Percentiles rank a stretch among this genome's conserved stretches.
These are phyloP conservation scores for Anaspis maculata DNA, from an alignment of 2,888 invertebrate genomes.

Conservation along the genomic window DNA sequence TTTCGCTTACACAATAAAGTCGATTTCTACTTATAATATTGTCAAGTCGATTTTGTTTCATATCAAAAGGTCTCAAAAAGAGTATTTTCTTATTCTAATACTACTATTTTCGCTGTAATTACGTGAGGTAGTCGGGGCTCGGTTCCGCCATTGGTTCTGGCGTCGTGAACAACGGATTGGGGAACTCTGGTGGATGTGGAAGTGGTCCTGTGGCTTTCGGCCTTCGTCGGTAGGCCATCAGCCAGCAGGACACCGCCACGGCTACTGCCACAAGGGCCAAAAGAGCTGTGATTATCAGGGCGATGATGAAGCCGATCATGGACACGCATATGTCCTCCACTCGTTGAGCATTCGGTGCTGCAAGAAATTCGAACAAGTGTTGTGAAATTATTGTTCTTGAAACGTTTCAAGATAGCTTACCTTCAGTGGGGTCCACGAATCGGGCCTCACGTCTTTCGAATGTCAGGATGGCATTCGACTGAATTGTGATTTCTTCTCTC, in stretches of 20 bases:
- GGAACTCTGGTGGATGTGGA: conserved; percentile 92
- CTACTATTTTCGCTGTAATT: too few species aligned
- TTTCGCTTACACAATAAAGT: too few species aligned
- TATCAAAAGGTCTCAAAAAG: too few species aligned
- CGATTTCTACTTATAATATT: not conserved
- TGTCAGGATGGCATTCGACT: conserved; percentile 85
- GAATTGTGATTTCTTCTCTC: conserved; percentile 87
- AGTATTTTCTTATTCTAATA: too few species aligned
- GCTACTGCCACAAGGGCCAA: conserved; percentile 89
- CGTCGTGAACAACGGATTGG: conserved; percentile 84
- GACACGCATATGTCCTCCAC: conserved; percentile 87
- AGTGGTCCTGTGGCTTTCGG: conserved; percentile 83
- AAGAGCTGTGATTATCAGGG: conserved; percentile 83
- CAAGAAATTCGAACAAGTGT: conserved; percentile 22
- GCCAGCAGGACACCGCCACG: conserved; percentile 91
- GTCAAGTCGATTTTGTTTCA: conserved; percentile 17
- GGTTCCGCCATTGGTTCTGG: conserved; percentile 74
- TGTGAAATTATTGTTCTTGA: too few species aligned
- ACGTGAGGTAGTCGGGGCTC: conserved; percentile 70
- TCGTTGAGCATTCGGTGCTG: conserved; percentile 49
- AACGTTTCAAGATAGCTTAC: conserved; percentile 36
- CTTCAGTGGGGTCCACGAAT: conserved; percentile 69
- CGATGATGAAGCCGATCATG: conserved; percentile 86
- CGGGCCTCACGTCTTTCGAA: conserved; percentile 78
- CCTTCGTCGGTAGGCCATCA: conserved; percentile 84